Evolutionary conservation across 2,888 invertebrate genomes (phyloP).

Genomic region (Drosophila mercatorum): DNA sequence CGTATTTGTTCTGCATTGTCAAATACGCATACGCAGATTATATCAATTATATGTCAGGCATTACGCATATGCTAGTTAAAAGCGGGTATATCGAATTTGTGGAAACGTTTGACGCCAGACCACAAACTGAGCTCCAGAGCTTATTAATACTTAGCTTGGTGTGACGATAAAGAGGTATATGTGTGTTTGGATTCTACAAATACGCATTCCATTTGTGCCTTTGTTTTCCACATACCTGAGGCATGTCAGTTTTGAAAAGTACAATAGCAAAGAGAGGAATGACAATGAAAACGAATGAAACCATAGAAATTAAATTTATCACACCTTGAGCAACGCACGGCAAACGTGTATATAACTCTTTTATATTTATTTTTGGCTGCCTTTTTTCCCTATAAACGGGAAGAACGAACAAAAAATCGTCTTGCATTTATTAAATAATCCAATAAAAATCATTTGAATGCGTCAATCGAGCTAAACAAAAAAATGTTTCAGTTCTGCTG

Average conservation of each 20-base stretch:
- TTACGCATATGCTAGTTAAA: slow-evolving; percentile 9
- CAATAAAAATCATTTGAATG: slow-evolving; percentile 40
- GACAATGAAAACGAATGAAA: slow-evolving; percentile 78
- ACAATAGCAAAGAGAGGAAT: slow-evolving; percentile 63
- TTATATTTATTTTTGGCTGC: slow-evolving; percentile 61
- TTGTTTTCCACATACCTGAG: slow-evolving; percentile 36
- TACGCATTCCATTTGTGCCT: slow-evolving; percentile 9
- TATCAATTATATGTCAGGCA: slow-evolving; percentile 37
- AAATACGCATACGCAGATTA: slow-evolving; percentile 27
- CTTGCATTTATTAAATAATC: slow-evolving; percentile 58
- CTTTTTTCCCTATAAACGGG: slow-evolving; percentile 43
- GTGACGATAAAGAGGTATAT: slow-evolving; percentile 17
- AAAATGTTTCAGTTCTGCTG: slow-evolving; percentile 35
- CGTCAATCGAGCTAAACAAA: slow-evolving; percentile 22
- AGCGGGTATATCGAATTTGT: slow-evolving; percentile 1
- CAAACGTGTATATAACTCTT: slow-evolving; percentile 66
- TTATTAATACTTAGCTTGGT: background rate
- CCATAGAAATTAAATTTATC: slow-evolving; percentile 79
- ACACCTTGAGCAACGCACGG: slow-evolving; percentile 72
- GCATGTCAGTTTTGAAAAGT: slow-evolving; percentile 72
- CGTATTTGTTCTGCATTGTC: background rate
- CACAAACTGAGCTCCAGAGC: background rate
- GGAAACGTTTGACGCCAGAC: background rate
- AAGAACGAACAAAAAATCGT: slow-evolving; percentile 36
- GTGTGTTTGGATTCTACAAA: slow-evolving; percentile 24